Base-by-base conservation (phyloP, 1,140 invertebrate genomes). In the Drosophila pseudoobscura region DNA sequence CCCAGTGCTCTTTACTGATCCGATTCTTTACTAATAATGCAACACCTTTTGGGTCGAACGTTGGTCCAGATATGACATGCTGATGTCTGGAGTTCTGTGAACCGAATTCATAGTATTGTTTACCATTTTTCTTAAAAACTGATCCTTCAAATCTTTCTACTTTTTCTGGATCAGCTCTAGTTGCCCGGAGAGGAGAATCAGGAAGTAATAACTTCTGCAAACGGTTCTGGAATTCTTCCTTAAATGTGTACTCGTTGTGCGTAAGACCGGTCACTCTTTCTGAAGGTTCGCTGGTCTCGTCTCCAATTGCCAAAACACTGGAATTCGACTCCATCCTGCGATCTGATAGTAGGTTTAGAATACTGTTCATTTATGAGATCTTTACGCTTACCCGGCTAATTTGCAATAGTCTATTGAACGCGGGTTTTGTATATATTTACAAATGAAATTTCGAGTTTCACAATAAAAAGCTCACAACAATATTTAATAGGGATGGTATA, bases 71-170 rank as follows among this genome's bases (percentile, higher is more conserved):
- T 20, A 29, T 39, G 11, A 39, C 13, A 4, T 0, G 46, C 6
- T 60, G 49, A 65, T 0, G 20, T 29, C 1, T 39, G 6, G 13
- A 52, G 52, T 20, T 9, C 8, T 11, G 20, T 0, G 6, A 2
- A 24, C 41, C 60, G 45, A 66, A 66, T 2, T 65, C 60, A 11
- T 66, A 66, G n/a, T 46, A 64, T 7, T 53, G 6, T 26, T 64
- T 39, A 0, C 41, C 64, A n/a, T 65, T 52, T 35, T 64, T 46
- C 8, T 46, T 53, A 3, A 39, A 3, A 5, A 39, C 41, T 22
- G 26, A 46, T 39, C 8, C 60, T 0, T 22, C 6, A 46, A 64
- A 29, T 2, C 39, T 45, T 39, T 52, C 7, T 15, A 29, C 8
- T 31, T 13, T 0, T n/a, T 6, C 13, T 2, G 22, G 29, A 15